Evolutionary conservation across 2,113 vertebrate species (phyloP).

Genomic region (Nicator chloris): DNA sequence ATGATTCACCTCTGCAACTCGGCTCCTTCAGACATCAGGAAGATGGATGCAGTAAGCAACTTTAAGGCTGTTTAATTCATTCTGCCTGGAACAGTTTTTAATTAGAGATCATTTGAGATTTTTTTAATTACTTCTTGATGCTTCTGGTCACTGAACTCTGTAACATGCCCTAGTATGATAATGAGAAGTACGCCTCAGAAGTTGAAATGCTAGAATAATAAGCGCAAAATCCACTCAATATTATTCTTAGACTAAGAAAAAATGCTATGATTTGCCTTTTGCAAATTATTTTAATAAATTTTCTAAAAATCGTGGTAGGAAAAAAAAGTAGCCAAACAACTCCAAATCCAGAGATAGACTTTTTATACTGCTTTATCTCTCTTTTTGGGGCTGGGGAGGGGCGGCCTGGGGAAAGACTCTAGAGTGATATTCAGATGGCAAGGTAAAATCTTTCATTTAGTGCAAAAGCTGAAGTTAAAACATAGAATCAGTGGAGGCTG

Average conservation of each 20-base stretch:
- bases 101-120: slow-evolving; percentile 72
- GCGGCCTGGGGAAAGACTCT: background rate
- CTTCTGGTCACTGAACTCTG: slow-evolving; percentile 68
- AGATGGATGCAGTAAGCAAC: slow-evolving; percentile 35
- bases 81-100: slow-evolving; percentile 74
- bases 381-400: rapidly evolving
- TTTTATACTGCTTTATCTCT: background rate
- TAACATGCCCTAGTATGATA: slow-evolving; percentile 53
- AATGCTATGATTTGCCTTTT: background rate
- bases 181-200: slow-evolving; percentile 52
- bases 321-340: background rate
- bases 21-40: background rate
- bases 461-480: background rate
- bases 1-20: slow-evolving; percentile 26
- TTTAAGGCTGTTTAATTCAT: slow-evolving; percentile 69
- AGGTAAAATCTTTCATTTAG: background rate
- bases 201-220: slow-evolving; percentile 38
- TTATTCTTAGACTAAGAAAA: slow-evolving; percentile 34
- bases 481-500: background rate
- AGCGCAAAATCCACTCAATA: slow-evolving; percentile 17
- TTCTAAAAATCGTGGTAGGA: background rate
- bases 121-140: slow-evolving; percentile 69
- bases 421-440: background rate
- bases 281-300: slow-evolving; percentile 15
- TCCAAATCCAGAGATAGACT: background rate